These are phyloP conservation scores for Platygyra sinensis DNA, from an alignment of 64 coral and sea anemone species.

Conservation along the genomic window DNA sequence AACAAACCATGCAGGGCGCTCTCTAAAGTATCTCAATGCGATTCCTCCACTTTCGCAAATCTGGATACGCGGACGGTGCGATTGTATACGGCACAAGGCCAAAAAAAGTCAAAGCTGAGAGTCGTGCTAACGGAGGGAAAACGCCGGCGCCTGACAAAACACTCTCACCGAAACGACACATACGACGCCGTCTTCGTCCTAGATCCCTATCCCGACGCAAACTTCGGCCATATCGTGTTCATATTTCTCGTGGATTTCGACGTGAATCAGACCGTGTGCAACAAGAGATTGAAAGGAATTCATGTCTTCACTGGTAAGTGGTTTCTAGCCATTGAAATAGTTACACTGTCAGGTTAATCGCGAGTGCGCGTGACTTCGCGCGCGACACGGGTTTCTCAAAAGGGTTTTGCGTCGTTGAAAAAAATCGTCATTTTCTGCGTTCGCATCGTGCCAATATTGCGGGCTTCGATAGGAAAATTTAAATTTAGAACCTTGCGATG, in stretches of 20 bases:
- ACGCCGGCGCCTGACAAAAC: conserved; percentile 26
- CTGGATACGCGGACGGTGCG: conserved; percentile 36
- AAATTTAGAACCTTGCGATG: neutral
- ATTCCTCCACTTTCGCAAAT: neutral
- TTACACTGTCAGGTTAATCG: neutral
- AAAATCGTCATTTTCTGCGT: neutral
- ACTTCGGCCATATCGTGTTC: conserved; percentile 74
- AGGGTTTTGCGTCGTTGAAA: neutral
- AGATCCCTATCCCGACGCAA: conserved; percentile 68
- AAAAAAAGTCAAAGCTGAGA: conserved; percentile 10
- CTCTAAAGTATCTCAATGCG: neutral
- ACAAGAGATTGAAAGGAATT: conserved; percentile 12
- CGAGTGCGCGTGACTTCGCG: neutral
- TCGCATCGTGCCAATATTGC: neutral
- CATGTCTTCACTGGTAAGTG: conserved; percentile 56
- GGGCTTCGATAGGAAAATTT: neutral
- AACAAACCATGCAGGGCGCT: conserved; percentile 15
- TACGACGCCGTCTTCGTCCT: conserved; percentile 65
- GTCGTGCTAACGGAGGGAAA: conserved; percentile 55
- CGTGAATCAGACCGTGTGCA: conserved; percentile 36
- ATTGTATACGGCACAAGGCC: conserved; percentile 40
- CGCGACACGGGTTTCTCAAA: neutral
- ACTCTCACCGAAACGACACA: conserved; percentile 12
- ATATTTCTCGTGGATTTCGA: conserved; percentile 67
- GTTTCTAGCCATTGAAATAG: conserved; percentile 4